A percentile compares a stretch with the other conserved stretches of the same genome.
phyloP scores from a whole-genome alignment of 2,797 vertebrate genomes.

The Hoplostethus mediterraneus region DNA sequence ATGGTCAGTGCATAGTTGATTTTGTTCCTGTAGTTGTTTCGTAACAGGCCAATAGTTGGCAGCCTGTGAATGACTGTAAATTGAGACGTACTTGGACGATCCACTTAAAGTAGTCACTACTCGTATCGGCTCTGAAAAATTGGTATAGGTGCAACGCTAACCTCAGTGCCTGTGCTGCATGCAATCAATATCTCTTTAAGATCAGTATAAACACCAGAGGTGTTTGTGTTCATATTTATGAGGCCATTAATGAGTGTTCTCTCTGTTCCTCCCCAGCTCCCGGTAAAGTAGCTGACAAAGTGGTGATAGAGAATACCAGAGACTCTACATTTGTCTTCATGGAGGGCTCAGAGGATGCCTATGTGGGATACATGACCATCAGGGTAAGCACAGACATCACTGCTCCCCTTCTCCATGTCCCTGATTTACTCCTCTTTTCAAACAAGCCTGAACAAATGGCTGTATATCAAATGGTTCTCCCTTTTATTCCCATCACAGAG shows the following conservation, averaged over 20 bases:
- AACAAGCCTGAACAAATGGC: background rate
- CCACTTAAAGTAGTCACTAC: too few relatives aligned
- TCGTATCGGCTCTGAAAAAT: too few relatives aligned
- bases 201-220: background rate
- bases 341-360: conserved; percentile 99
- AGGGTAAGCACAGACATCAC: conserved; percentile 84
- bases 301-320: conserved; percentile 99
- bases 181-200: conserved; percentile 25
- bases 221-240: conserved; percentile 16
- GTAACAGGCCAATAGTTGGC: too few relatives aligned
- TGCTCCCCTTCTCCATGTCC: background rate
- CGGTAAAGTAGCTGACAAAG: conserved; percentile 99
- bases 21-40: too few relatives aligned
- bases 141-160: too few relatives aligned
- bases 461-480: background rate
- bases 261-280: conserved; percentile 85
- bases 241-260: conserved; percentile 19
- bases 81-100: too few relatives aligned
- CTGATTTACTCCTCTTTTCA: background rate
- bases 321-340: conserved; percentile 99
- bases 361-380: conserved; percentile 99
- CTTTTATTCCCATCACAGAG: background rate
- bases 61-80: too few relatives aligned
- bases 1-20: too few relatives aligned
- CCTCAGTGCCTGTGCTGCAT: background rate